Evolutionary conservation across 2,113 vertebrate genomes (phyloP), one percentile per base, ranked within the genome.

Genomic region (Hippocampus abdominalis): DNA sequence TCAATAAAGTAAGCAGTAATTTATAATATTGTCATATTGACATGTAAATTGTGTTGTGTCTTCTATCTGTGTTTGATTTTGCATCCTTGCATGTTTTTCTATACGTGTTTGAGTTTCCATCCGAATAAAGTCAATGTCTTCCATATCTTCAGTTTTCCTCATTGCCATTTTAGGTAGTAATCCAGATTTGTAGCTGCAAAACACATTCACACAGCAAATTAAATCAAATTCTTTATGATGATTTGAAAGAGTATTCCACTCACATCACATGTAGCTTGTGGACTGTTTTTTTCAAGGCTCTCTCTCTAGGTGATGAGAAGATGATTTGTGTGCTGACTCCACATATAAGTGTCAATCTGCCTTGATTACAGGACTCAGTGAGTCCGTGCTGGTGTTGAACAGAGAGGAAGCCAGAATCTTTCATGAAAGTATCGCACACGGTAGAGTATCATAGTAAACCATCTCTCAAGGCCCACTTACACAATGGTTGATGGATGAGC

Each of bases 371-470:
- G 90, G 81, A 78, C 84, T 91, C 89, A 90, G 86, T 89, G 85
- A 88, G 75, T 88, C 89, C 85, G 80, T 89, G 87, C 85, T 92
- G 88, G 82, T 80, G 90, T 87, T 92, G 87, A 90, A 87, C 89
- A 91, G 87, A 92, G 87, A 87, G 85, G 90, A 90, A 85, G 86
- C 87, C 87, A 91, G 87, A 88, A 88, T 90, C 86, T 87, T 89
- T 90, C 87, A 89, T 91, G 86, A 92, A 76, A 88, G 82, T 90
- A 90, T 91, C 86, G 89, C 84, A 91, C 89, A 91, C 85, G 81
- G 88, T 91, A 92, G 87, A 89, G 88, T 92, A 91, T 90, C 15
- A 72, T 83, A 83, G 79, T 72, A 71, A 68, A 85, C 36, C 29
- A 72, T 57, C n/a, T 48, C 44, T 64, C 78, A 57, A 72, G 64